Percentiles rank a stretch among this genome's conserved stretches.
Conservation (phyloP, 1,140 invertebrate genomes). For the Dendrolimus kikuchii region DNA sequence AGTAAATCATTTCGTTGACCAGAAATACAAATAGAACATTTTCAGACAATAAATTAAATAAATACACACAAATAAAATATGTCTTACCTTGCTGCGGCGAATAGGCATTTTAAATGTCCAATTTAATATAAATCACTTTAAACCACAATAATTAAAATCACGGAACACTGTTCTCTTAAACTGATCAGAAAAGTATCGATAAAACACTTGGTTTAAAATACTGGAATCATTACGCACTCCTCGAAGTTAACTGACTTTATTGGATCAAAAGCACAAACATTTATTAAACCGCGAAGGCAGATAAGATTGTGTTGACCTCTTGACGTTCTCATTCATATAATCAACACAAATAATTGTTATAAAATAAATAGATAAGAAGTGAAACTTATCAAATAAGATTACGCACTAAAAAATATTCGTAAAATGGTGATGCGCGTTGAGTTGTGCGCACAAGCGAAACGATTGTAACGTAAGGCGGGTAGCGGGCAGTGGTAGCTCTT, state of each 20-base stretch:
- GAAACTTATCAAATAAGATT: constrained; percentile 50
- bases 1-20: too few relatives aligned
- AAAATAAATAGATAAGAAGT: constrained; percentile 43
- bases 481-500: constrained; percentile 31
- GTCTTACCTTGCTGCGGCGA: constrained; percentile 52
- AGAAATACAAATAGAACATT: neutral
- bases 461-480: constrained; percentile 17
- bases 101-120: constrained; percentile 49
- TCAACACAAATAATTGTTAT: constrained; percentile 53
- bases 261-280: constrained; percentile 60
- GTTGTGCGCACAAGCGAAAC: constrained; percentile 10
- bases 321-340: constrained; percentile 55
- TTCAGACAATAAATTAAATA: neutral
- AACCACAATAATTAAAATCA: constrained; percentile 18
- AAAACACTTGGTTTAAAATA: constrained; percentile 2
- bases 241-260: constrained; percentile 41
- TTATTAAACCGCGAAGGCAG: constrained; percentile 52
- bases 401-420: constrained; percentile 38
- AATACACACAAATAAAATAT: neutral
- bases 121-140: constrained; percentile 17
- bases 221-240: constrained; percentile 2
- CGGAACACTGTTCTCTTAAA: neutral
- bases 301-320: constrained; percentile 65
- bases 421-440: constrained; percentile 27
- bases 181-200: too few relatives aligned